Conservation (phyloP, 2,888 invertebrate species). For the Caenorhabditis uteleia region DNA sequence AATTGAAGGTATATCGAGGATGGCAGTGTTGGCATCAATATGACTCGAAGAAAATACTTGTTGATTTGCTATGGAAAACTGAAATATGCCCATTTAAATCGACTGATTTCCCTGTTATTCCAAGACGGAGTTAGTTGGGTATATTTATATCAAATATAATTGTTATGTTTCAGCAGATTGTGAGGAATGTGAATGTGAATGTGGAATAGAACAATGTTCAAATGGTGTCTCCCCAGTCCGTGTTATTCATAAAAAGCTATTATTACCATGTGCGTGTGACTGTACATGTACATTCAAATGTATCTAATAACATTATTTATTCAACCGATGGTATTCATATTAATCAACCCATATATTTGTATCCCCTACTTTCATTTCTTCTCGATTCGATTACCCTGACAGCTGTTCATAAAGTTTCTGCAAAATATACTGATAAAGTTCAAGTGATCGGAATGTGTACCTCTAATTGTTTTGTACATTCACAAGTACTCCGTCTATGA, state of each 20-base stretch:
- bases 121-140: conserved; percentile 32
- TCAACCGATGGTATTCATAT: not conserved
- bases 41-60: conserved; percentile 56
- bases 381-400: too few relatives aligned
- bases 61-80: conserved; percentile 67
- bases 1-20: conserved; percentile 51
- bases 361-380: too few relatives aligned
- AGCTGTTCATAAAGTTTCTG: conserved; percentile 10
- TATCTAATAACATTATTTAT: conserved; percentile 12
- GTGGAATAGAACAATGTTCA: conserved; percentile 63
- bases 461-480: too few relatives aligned
- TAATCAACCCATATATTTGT: too few relatives aligned
- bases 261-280: conserved; percentile 58
- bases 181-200: conserved; percentile 61
- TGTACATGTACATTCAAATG: conserved; percentile 63
- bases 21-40: conserved; percentile 69
- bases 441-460: too few relatives aligned
- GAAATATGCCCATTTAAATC: conserved; percentile 63
- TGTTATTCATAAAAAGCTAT: conserved; percentile 58
- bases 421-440: too few relatives aligned
- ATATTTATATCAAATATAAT: not conserved
- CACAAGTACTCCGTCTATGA: too few relatives aligned
- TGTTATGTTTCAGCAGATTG: conserved; percentile 43
- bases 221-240: conserved; percentile 60
- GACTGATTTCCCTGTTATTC: conserved; percentile 41